These are phyloP conservation scores for Troides aeacus DNA, from an alignment of 2,888 invertebrate species.

Conservation along the genomic window DNA sequence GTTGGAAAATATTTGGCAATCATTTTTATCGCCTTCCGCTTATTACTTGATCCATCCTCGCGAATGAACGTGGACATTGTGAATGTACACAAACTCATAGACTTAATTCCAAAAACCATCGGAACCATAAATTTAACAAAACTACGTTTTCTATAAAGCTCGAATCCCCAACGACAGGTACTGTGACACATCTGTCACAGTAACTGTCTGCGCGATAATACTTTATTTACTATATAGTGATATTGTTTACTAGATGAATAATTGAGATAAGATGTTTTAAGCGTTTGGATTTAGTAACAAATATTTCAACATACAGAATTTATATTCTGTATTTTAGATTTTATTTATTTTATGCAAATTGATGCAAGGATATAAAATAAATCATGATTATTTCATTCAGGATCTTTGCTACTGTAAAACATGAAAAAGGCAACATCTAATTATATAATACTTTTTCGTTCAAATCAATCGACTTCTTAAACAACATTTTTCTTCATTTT, in stretches of 20 bases:
- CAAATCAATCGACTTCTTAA: too few species aligned
- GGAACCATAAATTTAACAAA: slow-evolving; percentile 11
- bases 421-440: too few species aligned
- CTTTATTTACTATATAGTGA: background rate
- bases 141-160: slow-evolving; percentile 1
- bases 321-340: too few species aligned
- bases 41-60: slow-evolving; percentile 5
- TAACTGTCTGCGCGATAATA: background rate
- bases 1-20: background rate
- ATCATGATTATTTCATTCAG: too few species aligned
- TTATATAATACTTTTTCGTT: too few species aligned
- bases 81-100: slow-evolving; percentile 17
- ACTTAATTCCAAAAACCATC: slow-evolving; percentile 12
- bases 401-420: too few species aligned
- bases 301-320: too few species aligned
- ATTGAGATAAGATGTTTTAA: background rate
- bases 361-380: too few species aligned
- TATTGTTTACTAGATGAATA: background rate
- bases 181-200: background rate
- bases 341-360: too few species aligned
- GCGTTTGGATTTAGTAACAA: too few species aligned
- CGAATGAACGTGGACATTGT: slow-evolving; percentile 7
- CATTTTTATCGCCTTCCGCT: slow-evolving; percentile 2
- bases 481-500: too few species aligned
- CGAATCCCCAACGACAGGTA: background rate